Evolutionary conservation across 30 jellyfish, hydroid and myxozoan genomes (phyloP).

Genomic region (Aurelia aurita complex sp. Pacific): DNA sequence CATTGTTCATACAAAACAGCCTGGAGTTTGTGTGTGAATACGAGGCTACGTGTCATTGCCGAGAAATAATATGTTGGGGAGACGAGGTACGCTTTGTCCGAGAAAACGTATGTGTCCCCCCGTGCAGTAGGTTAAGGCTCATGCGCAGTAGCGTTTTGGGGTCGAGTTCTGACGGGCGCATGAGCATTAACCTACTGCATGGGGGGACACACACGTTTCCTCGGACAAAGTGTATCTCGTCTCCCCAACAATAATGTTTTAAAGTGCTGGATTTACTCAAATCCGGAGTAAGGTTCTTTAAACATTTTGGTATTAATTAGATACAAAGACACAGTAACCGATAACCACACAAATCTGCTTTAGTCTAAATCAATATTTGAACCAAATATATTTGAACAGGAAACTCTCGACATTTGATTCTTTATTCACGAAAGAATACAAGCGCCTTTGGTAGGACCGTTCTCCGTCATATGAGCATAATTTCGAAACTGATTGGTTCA

Average conservation of each 20-base stretch:
- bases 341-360: not conserved
- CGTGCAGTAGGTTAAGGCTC: too few species aligned
- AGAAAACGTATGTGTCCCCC: too few species aligned
- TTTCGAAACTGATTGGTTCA: constrained; percentile 14
- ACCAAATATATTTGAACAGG: constrained; percentile 17
- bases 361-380: constrained; percentile 31
- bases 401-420: not conserved
- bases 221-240: too few species aligned
- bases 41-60: not conserved
- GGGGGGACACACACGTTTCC: too few species aligned
- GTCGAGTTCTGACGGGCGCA: too few species aligned
- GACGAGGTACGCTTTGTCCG: too few species aligned
- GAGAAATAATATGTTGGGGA: too few species aligned
- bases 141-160: too few species aligned
- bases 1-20: too few species aligned
- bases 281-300: not conserved
- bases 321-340: constrained; percentile 21
- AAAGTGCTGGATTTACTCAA: not conserved
- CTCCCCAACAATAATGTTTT: too few species aligned
- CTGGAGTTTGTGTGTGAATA: not conserved
- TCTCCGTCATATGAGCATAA: not conserved
- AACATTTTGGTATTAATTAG: constrained; percentile 17
- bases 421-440: not conserved
- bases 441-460: constrained; percentile 7
- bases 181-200: too few species aligned